Percentiles rank a stretch among this genome's conserved stretches.
Conservation (phyloP, 2,888 invertebrate species). For the Drymonia ruficornis region DNA sequence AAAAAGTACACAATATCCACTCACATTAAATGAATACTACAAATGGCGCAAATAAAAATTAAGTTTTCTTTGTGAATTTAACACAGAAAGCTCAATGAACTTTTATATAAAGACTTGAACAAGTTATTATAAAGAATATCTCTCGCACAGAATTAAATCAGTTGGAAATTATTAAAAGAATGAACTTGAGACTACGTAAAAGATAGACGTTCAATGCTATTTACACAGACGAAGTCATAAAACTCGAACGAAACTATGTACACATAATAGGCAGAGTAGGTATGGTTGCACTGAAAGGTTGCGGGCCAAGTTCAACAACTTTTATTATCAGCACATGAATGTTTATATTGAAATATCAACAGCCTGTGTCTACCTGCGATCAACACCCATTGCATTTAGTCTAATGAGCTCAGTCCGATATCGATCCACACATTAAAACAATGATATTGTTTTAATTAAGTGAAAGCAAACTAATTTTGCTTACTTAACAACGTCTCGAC, state of each 20-base stretch:
- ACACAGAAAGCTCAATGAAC: neutral
- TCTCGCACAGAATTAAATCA: neutral
- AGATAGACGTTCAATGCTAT: slow-evolving; percentile 17
- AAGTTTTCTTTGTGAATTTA: neutral
- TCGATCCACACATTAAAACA: slow-evolving; percentile 11
- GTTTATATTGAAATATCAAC: too few relatives aligned
- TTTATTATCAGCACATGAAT: slow-evolving; percentile 43
- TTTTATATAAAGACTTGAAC: neutral
- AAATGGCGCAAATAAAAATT: neutral
- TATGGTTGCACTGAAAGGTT: slow-evolving; percentile 49
- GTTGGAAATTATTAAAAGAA: slow-evolving; percentile 8
- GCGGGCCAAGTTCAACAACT: slow-evolving; percentile 65
- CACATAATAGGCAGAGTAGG: slow-evolving; percentile 24
- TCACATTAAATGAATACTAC: too few relatives aligned
- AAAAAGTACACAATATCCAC: too few relatives aligned
- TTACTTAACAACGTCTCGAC: neutral
- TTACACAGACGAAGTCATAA: slow-evolving; percentile 11
- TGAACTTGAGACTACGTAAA: slow-evolving; percentile 9
- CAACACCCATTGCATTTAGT: slow-evolving; percentile 19
- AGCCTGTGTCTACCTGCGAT: slow-evolving; percentile 19
- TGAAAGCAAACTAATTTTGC: slow-evolving; percentile 3
- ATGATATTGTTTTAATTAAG: slow-evolving; percentile 14
- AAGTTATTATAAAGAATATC: slow-evolving; percentile 2
- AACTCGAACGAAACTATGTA: slow-evolving; percentile 20
- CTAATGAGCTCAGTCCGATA: slow-evolving; percentile 17